Percentiles rank a stretch among this genome's conserved stretches.
These are phyloP conservation scores for Benthosema pterotum DNA, from an alignment of 2,797 vertebrate genomes.

Conservation along the genomic window DNA sequence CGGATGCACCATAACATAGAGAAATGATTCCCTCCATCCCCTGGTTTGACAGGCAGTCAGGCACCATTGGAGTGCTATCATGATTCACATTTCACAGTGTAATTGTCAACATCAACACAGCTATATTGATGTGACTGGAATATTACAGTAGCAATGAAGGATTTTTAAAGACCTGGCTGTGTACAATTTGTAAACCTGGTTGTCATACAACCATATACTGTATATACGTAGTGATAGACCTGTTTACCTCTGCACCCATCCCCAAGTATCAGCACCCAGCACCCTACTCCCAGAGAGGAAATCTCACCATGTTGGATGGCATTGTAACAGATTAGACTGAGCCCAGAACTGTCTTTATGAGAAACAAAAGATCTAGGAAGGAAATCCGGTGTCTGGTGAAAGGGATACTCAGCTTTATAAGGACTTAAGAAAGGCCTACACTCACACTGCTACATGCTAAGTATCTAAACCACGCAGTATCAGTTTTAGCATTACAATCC, in stretches of 20 bases:
- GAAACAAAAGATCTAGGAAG: slow-evolving; percentile 49
- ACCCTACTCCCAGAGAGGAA: neutral
- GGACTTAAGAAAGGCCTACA: slow-evolving; percentile 16
- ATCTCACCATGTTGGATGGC: slow-evolving; percentile 12
- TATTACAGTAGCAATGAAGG: slow-evolving; percentile 28
- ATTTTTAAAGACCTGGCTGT: neutral
- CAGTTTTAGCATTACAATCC: neutral
- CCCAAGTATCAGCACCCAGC: no score
- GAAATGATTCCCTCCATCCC: no score
- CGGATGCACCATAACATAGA: no score
- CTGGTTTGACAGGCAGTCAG: neutral
- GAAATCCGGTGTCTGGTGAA: slow-evolving; percentile 22
- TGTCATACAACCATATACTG: no score
- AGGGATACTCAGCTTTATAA: slow-evolving; percentile 25
- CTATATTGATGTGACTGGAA: slow-evolving; percentile 43
- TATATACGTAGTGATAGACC: no score
- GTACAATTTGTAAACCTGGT: no score
- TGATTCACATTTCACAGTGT: slow-evolving; percentile 53
- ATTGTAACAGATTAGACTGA: slow-evolving; percentile 40
- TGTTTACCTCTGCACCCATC: neutral
- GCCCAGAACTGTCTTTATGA: slow-evolving; percentile 25
- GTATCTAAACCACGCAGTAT: slow-evolving; percentile 16
- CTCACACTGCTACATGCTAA: slow-evolving; percentile 32
- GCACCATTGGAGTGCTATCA: slow-evolving; percentile 39
- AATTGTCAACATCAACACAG: slow-evolving; percentile 37